Evolutionary conservation across 2,113 vertebrate species (phyloP).

Genomic region (Notarius quadriscutis): DNA sequence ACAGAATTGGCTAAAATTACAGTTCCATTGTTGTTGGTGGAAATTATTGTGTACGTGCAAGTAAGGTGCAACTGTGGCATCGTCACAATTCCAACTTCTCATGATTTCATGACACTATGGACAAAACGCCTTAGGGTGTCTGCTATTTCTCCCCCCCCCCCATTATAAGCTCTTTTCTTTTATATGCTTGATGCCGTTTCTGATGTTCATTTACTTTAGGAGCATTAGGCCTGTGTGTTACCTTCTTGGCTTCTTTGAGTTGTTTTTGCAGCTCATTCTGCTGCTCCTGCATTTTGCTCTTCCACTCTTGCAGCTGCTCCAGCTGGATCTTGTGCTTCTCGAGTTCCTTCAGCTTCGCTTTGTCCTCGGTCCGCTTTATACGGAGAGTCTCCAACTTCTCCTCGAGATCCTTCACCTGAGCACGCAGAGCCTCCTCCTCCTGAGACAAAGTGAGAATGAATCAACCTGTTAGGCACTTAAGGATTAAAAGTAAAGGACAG

Average conservation of each 20-base stretch:
- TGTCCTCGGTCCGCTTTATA: constrained; percentile 91
- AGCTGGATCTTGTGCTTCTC: constrained; percentile 98
- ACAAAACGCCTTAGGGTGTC: no score
- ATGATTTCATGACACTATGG: no score
- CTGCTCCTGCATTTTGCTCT: constrained; percentile 96
- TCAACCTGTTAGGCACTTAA: background rate
- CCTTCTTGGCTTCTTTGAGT: constrained; percentile 93
- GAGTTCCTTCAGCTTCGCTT: constrained; percentile 93
- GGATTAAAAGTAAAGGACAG: background rate
- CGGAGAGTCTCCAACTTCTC: constrained; percentile 94
- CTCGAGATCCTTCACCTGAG: constrained; percentile 92
- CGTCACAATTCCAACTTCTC: no score
- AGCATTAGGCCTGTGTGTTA: constrained; percentile 46
- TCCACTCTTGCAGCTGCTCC: constrained; percentile 99
- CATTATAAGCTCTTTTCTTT: background rate
- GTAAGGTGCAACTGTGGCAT: no score
- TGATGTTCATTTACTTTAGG: background rate
- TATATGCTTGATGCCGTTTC: constrained; percentile 78
- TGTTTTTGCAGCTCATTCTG: constrained; percentile 94
- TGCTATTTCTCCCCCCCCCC: no score
- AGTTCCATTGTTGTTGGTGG: background rate
- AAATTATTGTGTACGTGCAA: no score
- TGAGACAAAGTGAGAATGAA: constrained; percentile 49
- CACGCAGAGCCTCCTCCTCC: constrained; percentile 91
- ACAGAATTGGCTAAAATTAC: background rate